Evolutionary conservation across 53 echinoderm and acorn worm species (phyloP).

Genomic region (Zoroaster sp.): DNA sequence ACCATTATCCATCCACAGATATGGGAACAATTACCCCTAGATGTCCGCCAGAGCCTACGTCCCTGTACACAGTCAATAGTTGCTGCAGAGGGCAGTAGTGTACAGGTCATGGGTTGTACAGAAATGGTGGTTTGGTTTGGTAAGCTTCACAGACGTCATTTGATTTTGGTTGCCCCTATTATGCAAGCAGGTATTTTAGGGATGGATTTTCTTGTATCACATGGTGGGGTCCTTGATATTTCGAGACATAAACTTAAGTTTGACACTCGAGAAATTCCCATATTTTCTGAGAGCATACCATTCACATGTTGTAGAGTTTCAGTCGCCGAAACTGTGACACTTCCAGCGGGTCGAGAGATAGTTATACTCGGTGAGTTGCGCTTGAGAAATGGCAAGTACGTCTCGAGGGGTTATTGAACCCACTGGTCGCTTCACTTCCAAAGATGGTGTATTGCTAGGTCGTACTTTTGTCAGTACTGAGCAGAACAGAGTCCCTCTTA

Average conservation of each 20-base stretch:
- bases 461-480: not conserved
- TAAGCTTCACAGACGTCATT: not conserved
- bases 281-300: not conserved
- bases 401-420: constrained; percentile 6
- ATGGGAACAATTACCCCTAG: constrained; percentile 26
- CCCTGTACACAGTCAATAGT: not conserved
- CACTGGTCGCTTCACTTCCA: not conserved
- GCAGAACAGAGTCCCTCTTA: not conserved
- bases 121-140: constrained; percentile 17
- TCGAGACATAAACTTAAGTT: not conserved
- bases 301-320: constrained; percentile 10
- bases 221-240: constrained; percentile 10
- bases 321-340: constrained; percentile 12
- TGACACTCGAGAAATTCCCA: not conserved
- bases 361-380: not conserved
- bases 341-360: not conserved
- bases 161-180: constrained; percentile 21
- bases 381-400: not conserved
- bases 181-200: constrained; percentile 32
- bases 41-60: not conserved
- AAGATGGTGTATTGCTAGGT: constrained; percentile 13
- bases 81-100: not conserved
- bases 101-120: constrained; percentile 3
- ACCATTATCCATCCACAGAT: constrained; percentile 38
- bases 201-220: not conserved